Evolutionary conservation across 1,140 invertebrate genomes (phyloP).

Genomic region (Nephila pilipes): DNA sequence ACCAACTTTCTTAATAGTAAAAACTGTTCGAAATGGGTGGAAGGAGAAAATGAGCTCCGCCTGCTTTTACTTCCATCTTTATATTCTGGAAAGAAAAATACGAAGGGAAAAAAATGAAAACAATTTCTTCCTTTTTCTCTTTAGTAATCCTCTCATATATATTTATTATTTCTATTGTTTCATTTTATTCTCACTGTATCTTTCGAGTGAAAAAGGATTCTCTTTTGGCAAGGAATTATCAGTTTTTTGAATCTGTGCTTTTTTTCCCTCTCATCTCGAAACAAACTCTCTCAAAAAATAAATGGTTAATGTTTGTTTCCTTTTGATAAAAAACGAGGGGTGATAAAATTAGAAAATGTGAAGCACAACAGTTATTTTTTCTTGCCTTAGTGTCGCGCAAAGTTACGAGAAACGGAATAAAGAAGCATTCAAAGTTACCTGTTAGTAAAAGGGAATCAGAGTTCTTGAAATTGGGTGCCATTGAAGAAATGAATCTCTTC

Average conservation of each 20-base stretch:
- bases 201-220: not conserved
- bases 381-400: not conserved
- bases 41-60: not conserved
- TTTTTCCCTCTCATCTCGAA: not conserved
- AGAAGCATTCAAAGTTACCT: not conserved
- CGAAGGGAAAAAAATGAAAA: not conserved
- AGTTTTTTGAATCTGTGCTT: not conserved
- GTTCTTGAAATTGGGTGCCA: not conserved
- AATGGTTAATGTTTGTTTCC: slow-evolving; percentile 8
- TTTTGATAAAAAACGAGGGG: not conserved
- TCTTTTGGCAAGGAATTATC: not conserved
- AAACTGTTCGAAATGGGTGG: not conserved
- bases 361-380: not conserved
- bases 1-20: slow-evolving; percentile 28
- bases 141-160: slow-evolving; percentile 34
- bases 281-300: not conserved
- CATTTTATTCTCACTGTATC: slow-evolving; percentile 12
- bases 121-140: not conserved
- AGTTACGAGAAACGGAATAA: not conserved
- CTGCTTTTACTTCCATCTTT: too few species aligned
- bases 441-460: not conserved
- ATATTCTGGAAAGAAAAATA: not conserved
- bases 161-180: slow-evolving; percentile 23
- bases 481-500: not conserved
- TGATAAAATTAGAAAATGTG: not conserved